Evolutionary conservation across 2,888 invertebrate genomes (phyloP).

Genomic region (Ormia ochracea): DNA sequence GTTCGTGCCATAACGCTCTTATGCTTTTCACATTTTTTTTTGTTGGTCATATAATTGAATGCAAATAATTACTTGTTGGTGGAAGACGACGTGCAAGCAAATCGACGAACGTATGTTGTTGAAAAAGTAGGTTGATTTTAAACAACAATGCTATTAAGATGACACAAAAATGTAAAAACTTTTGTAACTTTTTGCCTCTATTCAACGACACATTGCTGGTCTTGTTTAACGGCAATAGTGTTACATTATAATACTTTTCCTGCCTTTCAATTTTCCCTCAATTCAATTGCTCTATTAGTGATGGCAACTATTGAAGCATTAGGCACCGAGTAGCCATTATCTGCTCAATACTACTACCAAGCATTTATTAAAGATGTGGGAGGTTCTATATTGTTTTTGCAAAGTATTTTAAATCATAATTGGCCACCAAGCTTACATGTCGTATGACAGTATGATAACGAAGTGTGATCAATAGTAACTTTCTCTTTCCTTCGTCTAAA

Average conservation of each 20-base stretch:
- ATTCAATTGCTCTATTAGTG: neutral
- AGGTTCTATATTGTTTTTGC: too few relatives aligned
- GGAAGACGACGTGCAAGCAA: neutral
- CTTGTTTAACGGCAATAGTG: constrained; percentile 1
- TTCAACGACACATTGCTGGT: neutral
- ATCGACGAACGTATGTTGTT: neutral
- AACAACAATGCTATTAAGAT: constrained; percentile 11
- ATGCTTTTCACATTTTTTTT: constrained; percentile 12
- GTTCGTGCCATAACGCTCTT: constrained; percentile 7
- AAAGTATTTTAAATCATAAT: too few relatives aligned
- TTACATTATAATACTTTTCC: constrained; percentile 13
- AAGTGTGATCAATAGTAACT: too few relatives aligned
- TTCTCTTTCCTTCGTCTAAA: too few relatives aligned
- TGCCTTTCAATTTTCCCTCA: neutral
- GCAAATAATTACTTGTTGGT: constrained; percentile 47
- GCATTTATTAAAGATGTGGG: too few relatives aligned
- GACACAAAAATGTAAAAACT: constrained; percentile 3
- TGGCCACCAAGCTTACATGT: too few relatives aligned
- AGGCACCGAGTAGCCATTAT: neutral
- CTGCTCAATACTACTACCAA: too few relatives aligned
- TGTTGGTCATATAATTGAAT: constrained; percentile 49
- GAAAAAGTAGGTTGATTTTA: constrained; percentile 32
- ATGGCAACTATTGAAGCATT: neutral
- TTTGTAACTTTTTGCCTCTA: constrained; percentile 14
- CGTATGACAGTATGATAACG: too few relatives aligned